Percentiles rank a stretch among this genome's conserved stretches.
These are phyloP conservation scores for Calidris pygmaea DNA, from an alignment of 2,113 vertebrate genomes.

Conservation along the genomic window DNA sequence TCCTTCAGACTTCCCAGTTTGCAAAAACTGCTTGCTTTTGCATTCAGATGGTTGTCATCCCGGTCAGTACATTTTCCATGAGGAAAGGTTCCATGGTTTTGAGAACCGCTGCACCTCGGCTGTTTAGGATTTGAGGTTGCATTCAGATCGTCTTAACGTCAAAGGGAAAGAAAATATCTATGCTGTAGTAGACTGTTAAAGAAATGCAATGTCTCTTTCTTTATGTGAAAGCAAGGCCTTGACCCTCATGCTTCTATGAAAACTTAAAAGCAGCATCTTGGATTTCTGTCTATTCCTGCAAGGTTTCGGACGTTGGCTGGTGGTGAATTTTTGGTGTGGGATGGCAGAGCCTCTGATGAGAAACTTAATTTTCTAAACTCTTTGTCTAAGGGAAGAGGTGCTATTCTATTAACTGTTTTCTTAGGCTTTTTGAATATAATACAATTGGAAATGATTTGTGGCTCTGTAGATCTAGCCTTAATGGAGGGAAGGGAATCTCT, in stretches of 20 bases:
- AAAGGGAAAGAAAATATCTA: neutral
- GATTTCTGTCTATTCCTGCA: neutral
- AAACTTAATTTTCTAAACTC: neutral
- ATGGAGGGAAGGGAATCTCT: neutral
- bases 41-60: neutral
- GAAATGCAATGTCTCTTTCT: neutral
- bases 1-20: neutral
- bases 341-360: neutral
- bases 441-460: neutral
- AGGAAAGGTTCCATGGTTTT: neutral
- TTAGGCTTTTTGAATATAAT: neutral
- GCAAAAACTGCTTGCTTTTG: neutral
- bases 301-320: neutral
- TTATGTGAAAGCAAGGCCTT: neutral
- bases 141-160: rapidly evolving
- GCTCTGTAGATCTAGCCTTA: neutral
- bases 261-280: neutral
- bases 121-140: neutral
- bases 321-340: neutral
- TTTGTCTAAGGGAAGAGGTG: neutral
- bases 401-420: neutral
- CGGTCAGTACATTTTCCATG: neutral
- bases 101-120: neutral
- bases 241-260: rapidly evolving
- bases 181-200: neutral